Evolutionary conservation across 2,113 vertebrate species (phyloP), one percentile per base, ranked within the genome.

Genomic region (Ptychochromis oligacanthus): DNA sequence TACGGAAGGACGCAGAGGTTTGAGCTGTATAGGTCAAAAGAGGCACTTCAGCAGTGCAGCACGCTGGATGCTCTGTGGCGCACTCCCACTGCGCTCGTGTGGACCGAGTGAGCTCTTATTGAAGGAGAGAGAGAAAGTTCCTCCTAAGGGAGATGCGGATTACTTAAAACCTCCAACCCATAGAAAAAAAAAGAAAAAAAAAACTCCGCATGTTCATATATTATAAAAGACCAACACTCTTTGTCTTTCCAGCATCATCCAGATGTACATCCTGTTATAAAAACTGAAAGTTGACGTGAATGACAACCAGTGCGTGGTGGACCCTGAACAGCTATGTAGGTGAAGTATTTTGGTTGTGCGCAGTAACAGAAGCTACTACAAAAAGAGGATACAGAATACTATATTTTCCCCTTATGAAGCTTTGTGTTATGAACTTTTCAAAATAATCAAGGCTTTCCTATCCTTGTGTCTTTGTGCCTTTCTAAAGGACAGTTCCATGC

Each of bases 31-130:
- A 8, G 61, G 82, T 79, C 64, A 74, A 72, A 24, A 38, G 78
- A 79, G 20, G 28, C 3, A 6, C 64, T 18, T 62, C 46, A 61
- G 15, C 62, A 14, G 46, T 22, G 70, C 54, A 75, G 28, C 58
- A 54, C 58, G 9, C 24, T 20, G 64, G 56, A 54, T 57, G 56
- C 59, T 46, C 80, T 60, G 83, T 46, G 36, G 79, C 38, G 79
- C 61, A 15, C 74, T 62, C 40, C 17, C 28, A 6, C 55, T 65
- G 40, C 6, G 58, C 70, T 36, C 52, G 4, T 20, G 40, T 15
- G 70, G 56, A 61, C 20, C 4, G 14, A 28, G 14, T 46, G 52
- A 7, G 22, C 79, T 56, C 56, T 58, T 34, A 15, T 24, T 79
- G 59, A 5, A 24, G 15, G 67, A 62, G 26, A 76, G 84, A 62